Conservation (phyloP, 2,113 vertebrate genomes). For the Caranx melampygus region DNA sequence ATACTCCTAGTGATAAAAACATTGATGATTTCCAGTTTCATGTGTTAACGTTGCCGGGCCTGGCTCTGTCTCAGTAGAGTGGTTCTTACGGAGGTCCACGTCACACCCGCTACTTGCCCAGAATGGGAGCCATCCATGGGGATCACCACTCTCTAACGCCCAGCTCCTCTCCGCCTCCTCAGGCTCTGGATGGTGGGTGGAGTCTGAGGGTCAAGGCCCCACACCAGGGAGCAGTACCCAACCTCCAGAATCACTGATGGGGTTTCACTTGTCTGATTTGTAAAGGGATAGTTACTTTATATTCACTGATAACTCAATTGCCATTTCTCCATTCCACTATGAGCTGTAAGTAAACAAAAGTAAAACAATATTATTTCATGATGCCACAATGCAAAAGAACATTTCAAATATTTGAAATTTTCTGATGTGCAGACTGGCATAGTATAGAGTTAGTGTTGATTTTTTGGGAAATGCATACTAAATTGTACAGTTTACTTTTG, state of each 20-base stretch:
- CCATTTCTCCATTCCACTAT: constrained; percentile 13
- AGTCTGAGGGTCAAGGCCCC: constrained; percentile 36
- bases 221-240: constrained; percentile 33
- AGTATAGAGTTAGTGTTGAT: not conserved
- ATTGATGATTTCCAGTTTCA: constrained; percentile 20
- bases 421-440: not conserved
- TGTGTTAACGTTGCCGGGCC: constrained; percentile 69
- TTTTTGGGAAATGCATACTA: not conserved
- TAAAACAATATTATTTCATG: not conserved
- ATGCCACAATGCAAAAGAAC: not conserved
- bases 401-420: not conserved
- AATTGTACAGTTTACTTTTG: not conserved
- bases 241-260: constrained; percentile 45
- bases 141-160: constrained; percentile 85
- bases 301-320: not conserved
- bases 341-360: not conserved
- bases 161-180: constrained; percentile 69
- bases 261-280: constrained; percentile 47
- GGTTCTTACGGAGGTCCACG: constrained; percentile 86
- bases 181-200: constrained; percentile 85
- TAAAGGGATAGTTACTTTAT: constrained; percentile 66
- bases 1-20: not conserved
- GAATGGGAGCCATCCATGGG: constrained; percentile 88
- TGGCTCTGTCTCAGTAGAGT: constrained; percentile 84
- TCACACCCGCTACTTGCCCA: constrained; percentile 85